phyloP scores from a whole-genome alignment of 2,797 vertebrate species.

The Rhynchotus rufescens region DNA sequence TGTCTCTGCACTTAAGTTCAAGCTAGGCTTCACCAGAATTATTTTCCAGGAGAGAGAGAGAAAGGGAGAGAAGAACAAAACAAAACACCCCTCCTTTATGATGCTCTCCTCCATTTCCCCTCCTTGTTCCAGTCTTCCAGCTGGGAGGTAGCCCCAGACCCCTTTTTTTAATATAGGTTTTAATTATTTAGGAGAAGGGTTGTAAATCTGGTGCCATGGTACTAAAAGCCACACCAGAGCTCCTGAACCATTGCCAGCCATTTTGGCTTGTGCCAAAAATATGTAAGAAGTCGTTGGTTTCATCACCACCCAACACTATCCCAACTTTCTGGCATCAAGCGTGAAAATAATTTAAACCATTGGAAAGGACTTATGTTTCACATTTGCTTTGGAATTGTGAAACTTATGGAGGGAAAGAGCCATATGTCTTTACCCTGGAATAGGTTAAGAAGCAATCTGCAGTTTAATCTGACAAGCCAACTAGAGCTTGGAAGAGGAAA shows the following conservation, averaged over 20 bases:
- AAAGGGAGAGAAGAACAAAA: not conserved
- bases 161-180: slow-evolving; percentile 52
- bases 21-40: not conserved
- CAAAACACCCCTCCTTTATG: not conserved
- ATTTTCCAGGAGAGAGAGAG: not conserved
- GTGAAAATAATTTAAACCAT: slow-evolving; percentile 55
- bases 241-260: slow-evolving; percentile 34
- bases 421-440: slow-evolving; percentile 28
- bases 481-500: slow-evolving; percentile 3
- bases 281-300: slow-evolving; percentile 43
- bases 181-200: slow-evolving; percentile 62
- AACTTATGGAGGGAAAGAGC: slow-evolving; percentile 10
- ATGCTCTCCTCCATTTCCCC: slow-evolving; percentile 12
- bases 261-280: slow-evolving; percentile 36
- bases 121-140: slow-evolving; percentile 44
- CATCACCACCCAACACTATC: slow-evolving; percentile 46
- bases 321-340: slow-evolving; percentile 49
- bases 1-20: not conserved
- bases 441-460: slow-evolving; percentile 32
- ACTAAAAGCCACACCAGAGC: slow-evolving; percentile 54
- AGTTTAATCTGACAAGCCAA: slow-evolving; percentile 39
- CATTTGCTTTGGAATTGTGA: slow-evolving; percentile 39
- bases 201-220: slow-evolving; percentile 58
- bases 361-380: slow-evolving; percentile 27
- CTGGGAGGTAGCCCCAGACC: slow-evolving; percentile 47